Conservation (phyloP, 2,888 invertebrate species). For the Temnothorax rugatulus region DNA sequence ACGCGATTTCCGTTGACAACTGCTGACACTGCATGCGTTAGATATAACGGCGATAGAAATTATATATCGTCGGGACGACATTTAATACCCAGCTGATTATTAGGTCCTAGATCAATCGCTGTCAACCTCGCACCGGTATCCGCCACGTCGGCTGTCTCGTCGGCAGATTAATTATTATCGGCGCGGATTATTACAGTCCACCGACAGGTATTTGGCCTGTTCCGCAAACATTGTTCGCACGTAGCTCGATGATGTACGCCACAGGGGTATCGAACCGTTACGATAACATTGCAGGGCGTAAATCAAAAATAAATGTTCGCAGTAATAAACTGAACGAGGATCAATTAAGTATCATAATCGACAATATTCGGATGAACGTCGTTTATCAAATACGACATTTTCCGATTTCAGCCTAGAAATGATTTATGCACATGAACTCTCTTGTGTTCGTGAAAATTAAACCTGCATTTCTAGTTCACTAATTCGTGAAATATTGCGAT, state of each 20-base stretch:
- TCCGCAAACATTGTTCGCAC: conserved; percentile 65
- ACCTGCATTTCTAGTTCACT: not conserved
- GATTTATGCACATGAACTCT: not conserved
- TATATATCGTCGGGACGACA: conserved; percentile 57
- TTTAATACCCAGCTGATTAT: conserved; percentile 73
- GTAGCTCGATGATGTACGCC: conserved; percentile 57
- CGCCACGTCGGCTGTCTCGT: conserved; percentile 69
- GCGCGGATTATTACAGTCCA: conserved; percentile 73
- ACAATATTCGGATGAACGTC: not conserved
- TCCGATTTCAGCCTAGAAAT: not conserved
- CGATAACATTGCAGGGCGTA: conserved; percentile 37
- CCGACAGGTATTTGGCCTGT: conserved; percentile 67
- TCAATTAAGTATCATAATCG: conserved; percentile 26
- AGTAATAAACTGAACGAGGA: conserved; percentile 23
- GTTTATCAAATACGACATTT: not conserved
- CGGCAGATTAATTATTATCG: conserved; percentile 75
- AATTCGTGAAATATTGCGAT: not conserved
- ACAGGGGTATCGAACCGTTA: conserved; percentile 27
- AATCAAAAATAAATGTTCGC: conserved; percentile 43
- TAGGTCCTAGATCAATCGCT: conserved; percentile 70
- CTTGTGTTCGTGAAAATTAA: not conserved
- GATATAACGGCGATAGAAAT: conserved; percentile 36
- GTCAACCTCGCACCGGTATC: conserved; percentile 59
- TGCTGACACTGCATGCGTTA: conserved; percentile 7
- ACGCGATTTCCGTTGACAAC: conserved; percentile 38